A percentile compares a stretch with the other conserved stretches of the same genome.
These are phyloP conservation scores for Perizoma flavofasciatum DNA, from an alignment of 2,888 invertebrate species.

Conservation along the genomic window DNA sequence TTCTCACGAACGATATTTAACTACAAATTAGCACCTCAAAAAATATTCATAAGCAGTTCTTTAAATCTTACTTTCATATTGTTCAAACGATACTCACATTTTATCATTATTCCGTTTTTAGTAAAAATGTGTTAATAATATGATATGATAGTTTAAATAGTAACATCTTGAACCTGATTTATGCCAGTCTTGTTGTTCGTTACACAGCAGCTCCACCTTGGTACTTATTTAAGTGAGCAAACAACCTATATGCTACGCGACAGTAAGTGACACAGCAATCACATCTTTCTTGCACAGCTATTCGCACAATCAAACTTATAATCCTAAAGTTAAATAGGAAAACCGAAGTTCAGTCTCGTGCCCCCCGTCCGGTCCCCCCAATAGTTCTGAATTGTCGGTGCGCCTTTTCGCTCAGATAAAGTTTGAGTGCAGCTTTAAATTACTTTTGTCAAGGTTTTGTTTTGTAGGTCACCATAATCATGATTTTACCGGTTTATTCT, in stretches of 20 bases:
- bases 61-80: too few species aligned
- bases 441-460: conserved; percentile 21
- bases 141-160: background rate
- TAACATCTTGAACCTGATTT: background rate
- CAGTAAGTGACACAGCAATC: conserved; percentile 18
- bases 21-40: too few species aligned
- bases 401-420: conserved; percentile 25
- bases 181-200: conserved; percentile 12
- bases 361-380: conserved; percentile 23
- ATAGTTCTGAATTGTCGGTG: conserved; percentile 24
- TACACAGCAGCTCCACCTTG: conserved; percentile 12
- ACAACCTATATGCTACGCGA: background rate
- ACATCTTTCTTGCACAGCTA: conserved; percentile 23
- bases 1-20: background rate
- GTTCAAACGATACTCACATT: too few species aligned
- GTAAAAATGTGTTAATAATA: too few species aligned
- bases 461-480: conserved; percentile 18
- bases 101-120: too few species aligned
- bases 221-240: conserved; percentile 16
- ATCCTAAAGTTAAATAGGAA: conserved; percentile 55
- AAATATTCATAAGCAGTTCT: too few species aligned
- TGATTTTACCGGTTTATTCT: conserved; percentile 14
- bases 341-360: conserved; percentile 43
- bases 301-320: conserved; percentile 39
- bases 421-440: conserved; percentile 27